phyloP scores from a whole-genome alignment of 2,797 vertebrate species.

The Anguilla marmorata region DNA sequence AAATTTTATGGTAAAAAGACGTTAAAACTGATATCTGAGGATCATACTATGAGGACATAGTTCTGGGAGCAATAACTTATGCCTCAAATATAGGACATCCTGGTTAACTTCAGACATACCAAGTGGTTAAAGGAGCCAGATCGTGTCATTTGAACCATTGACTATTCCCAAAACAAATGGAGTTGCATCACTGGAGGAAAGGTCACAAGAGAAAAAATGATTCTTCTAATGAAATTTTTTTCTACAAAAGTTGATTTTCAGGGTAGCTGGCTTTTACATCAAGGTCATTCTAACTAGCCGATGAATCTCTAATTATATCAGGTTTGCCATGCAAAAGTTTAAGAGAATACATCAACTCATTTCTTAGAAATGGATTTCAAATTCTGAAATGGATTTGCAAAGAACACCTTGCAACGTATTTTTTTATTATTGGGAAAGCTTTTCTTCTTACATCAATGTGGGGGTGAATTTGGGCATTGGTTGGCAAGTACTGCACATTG shows the following conservation, averaged over 20 bases:
- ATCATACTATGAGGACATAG: too few species aligned
- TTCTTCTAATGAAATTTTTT: background rate
- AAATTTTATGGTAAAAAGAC: background rate
- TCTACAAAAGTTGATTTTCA: background rate
- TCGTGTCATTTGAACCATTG: background rate
- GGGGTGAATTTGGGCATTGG: background rate
- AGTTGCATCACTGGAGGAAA: background rate
- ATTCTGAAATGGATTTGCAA: background rate
- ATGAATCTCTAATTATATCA: background rate
- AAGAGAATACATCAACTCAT: background rate
- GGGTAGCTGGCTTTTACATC: background rate
- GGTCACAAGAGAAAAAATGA: background rate
- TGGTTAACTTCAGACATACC: background rate
- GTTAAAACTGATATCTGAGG: background rate
- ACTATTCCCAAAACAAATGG: background rate
- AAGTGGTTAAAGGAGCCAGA: background rate
- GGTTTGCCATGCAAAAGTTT: background rate
- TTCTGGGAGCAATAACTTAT: background rate
- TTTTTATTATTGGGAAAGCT: background rate
- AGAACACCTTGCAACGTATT: background rate
- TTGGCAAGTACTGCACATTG: background rate
- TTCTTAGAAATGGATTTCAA: background rate
- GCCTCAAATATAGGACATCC: background rate
- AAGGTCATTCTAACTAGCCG: background rate
- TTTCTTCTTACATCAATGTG: background rate